Conservation (phyloP, 2,113 vertebrate species). For the Chaetorhynchus papuensis region DNA sequence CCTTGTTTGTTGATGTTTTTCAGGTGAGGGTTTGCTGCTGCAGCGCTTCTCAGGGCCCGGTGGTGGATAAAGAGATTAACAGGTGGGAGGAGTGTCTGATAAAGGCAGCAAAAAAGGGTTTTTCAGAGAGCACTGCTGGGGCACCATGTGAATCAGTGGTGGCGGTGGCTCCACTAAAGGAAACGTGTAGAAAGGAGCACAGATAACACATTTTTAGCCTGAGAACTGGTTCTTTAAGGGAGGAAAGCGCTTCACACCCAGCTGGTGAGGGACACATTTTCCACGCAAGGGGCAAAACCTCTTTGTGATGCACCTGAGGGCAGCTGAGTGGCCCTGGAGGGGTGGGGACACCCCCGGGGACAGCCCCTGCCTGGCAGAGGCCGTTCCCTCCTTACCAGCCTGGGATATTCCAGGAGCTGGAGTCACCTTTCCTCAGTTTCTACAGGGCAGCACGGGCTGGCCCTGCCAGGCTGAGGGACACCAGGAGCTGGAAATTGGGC, state of each 20-base stretch:
- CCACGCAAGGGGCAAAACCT: not conserved
- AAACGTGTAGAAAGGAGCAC: not conserved
- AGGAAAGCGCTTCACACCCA: fast-evolving
- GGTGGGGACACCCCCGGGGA: fast-evolving
- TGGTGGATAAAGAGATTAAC: not conserved
- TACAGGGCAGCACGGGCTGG: not conserved
- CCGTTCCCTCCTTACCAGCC: fast-evolving
- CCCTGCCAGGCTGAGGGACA: not conserved
- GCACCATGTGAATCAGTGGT: not conserved
- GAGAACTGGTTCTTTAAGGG: not conserved
- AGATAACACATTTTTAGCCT: not conserved
- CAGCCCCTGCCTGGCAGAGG: not conserved
- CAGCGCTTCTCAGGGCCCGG: not conserved
- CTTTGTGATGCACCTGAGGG: not conserved
- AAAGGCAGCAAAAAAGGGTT: not conserved
- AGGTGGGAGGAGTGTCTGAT: not conserved
- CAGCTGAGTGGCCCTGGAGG: not conserved
- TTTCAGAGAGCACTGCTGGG: not conserved
- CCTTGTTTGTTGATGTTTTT: not conserved
- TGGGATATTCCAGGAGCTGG: not conserved
- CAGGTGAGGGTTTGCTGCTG: not conserved
- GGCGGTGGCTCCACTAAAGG: not conserved
- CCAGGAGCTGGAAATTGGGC: fast-evolving
- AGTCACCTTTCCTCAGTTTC: not conserved
- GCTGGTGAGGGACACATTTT: fast-evolving